Base-by-base conservation (phyloP, 1,140 invertebrate species). In the Latrodectus geometricus region DNA sequence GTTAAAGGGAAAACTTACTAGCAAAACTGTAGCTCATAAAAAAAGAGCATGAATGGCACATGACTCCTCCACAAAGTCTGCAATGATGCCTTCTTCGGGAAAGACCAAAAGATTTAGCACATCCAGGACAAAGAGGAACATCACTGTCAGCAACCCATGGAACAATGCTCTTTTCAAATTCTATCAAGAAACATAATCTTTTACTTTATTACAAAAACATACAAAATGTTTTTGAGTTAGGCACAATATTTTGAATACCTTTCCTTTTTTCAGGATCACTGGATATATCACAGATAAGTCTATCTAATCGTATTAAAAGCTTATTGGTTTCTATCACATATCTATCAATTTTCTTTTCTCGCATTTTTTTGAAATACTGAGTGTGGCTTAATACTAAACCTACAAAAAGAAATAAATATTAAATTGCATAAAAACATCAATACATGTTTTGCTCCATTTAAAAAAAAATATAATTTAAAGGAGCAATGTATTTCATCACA, bases 291-390 rank as follows among this genome's bases (percentile, higher is more conserved):
- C 93, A 90, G 52, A 99, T 92, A 87, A 99, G 92, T 91, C 97
- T 98, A 92, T 99, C 97, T 88, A 99, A 90, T 89, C 98, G 93
- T 89, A 99, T 98, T 52, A 99, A 93, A 20, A 99, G 91, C 91
- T 98, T 99, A 91, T 99, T 99, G 3, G 97, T 99, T 92, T 98
- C 97, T 48, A 96, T 94, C 0, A 97, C 95, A 92, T 96, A 96
- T 90, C 96, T 93, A 91, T 98, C 96, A 86, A 98, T 92, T 89
- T 94, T 92, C 4, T 92, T 91, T 89, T 94, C 94, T 89, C 95
- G 91, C 83, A 96, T 92, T 52, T 93, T 93, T 90, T 95, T 95
- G 90, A 97, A 98, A 90, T 94, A 94, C 77, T 95, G 94, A 12
- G 94, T 95, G 89, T 97, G 94, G 86, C 92, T 94, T 88, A 92